Base-by-base conservation (phyloP, 2,888 invertebrate species). In the Orgyia antiqua region DNA sequence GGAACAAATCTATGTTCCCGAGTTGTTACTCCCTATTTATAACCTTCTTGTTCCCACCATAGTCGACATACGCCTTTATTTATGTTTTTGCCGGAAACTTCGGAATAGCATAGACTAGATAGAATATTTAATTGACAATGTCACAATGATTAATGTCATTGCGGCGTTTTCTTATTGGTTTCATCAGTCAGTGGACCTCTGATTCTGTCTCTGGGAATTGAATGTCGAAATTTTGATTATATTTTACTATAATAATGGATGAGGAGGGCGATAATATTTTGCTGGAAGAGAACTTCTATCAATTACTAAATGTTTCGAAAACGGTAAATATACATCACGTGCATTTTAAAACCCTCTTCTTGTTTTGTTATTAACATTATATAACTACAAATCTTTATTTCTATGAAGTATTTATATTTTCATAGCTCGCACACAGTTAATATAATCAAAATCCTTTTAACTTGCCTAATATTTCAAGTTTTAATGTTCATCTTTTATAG, bases 201-300 rank as follows among this genome's bases (percentile, higher is more conserved):
- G 15, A 8, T 8, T 8, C 7, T 23, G 10, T 23, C 23, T 23
- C 19, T 10, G 23, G 29, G 29, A 39, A 31, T 36, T 18, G 42
- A 36, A 50, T 50, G 56, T 53, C 46, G 38, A 31, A 39, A 42
- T 48, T 49, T 45, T 42, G 27, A 36, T 39, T 49, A 42, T 45
- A 36, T 48, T 36, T 41, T 45, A 38, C 31, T 33, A 30, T 40
- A 32, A 59, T 58, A 66, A 91, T 93, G 91, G 91, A 91, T 65
- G 88, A 88, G 59, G 92, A 93, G 61, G 89, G 89, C 26, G 92
- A 92, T 49, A 91, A 89, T 58, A 88, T 87, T 69, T 69, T 89
- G 38, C 73, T 90, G 36, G 93, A 94, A 77, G 95, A 95, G 61
- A 94, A 96, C 80, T 96, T 92, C 77, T 97, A 97, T 72, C 92